phyloP scores from a whole-genome alignment of 2,113 vertebrate genomes.

The Myiopsitta monachus region DNA sequence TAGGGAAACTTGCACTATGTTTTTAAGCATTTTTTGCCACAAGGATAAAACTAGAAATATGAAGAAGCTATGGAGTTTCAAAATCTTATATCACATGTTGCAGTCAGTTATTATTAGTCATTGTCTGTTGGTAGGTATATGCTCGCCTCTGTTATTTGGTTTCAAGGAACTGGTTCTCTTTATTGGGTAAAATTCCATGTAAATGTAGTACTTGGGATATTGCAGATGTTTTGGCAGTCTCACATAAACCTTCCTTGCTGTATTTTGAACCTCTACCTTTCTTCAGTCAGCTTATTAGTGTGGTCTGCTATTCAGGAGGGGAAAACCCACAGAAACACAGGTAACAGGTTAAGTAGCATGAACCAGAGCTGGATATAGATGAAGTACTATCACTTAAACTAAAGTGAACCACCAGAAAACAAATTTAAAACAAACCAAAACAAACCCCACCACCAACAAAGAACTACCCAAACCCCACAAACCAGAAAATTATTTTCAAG shows the following conservation, averaged over 20 bases:
- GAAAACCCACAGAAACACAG: background rate
- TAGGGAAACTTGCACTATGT: background rate
- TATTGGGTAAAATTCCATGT: background rate
- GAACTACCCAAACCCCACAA: background rate
- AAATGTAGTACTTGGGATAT: background rate
- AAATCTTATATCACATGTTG: background rate
- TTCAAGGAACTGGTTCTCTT: background rate
- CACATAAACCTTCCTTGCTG: background rate
- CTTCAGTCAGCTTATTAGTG: background rate
- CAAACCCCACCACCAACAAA: background rate
- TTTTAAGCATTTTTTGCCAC: background rate
- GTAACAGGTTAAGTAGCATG: background rate
- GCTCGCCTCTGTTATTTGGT: background rate
- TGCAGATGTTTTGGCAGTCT: background rate
- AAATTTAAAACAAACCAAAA: background rate
- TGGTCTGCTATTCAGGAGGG: background rate
- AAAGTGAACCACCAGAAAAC: background rate
- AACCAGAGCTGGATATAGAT: background rate
- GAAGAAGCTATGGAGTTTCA: background rate
- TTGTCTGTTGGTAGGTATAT: background rate
- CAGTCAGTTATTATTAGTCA: background rate
- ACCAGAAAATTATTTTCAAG: background rate
- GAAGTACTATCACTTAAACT: background rate
- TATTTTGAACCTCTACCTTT: background rate
- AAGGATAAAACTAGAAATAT: background rate